Evolutionary conservation across 1,140 invertebrate genomes (phyloP), one percentile per base, ranked within the genome.

Genomic region (Anadara kagoshimensis): DNA sequence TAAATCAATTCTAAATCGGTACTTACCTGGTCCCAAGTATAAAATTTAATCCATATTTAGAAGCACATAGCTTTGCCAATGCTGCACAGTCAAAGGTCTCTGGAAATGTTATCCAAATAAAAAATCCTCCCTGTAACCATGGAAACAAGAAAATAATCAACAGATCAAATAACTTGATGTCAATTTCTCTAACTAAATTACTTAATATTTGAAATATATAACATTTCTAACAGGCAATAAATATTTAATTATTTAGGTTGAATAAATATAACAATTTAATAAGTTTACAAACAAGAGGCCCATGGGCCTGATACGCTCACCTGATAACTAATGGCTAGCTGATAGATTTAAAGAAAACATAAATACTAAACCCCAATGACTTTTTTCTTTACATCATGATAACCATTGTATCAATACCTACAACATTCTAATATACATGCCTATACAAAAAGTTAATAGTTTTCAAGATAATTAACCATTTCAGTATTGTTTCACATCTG

Each of bases 101-200:
- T 51, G 0, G 91, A 89, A 61, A 91, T 75, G 68, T 85, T 81
- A 93, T 82, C 92, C 92, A 93, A 47, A 93, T 80, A 71, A 93
- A 93, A 75, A 92, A 93, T 41, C 92, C 92, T 2, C 92, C 92
- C 70, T 80, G 91, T 12, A 70, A 53, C 61, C 47, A n/a, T 22
- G 26, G 26, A 0, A 22, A 56, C 14, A 56, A 8, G n/a, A 62
- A 22, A 29, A 29, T 14, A 56, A 53, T 54, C 12, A 43, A 18
- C 43, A 10, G 18, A n/a, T 62, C 18, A 62, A 62, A 11, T 0
- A 2, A 36, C 22, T 26, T 24, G 10, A 2, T 10, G 10, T 51
- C 18, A 57, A 5, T 14, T 57, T 57, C 4, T 14, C 14, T n/a
- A n/a, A 14, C 20, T 14, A 3, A 2, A 57, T 22, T n/a, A 3